Base-by-base conservation (phyloP, 1,140 invertebrate genomes). In the Centruroides vittatus region DNA sequence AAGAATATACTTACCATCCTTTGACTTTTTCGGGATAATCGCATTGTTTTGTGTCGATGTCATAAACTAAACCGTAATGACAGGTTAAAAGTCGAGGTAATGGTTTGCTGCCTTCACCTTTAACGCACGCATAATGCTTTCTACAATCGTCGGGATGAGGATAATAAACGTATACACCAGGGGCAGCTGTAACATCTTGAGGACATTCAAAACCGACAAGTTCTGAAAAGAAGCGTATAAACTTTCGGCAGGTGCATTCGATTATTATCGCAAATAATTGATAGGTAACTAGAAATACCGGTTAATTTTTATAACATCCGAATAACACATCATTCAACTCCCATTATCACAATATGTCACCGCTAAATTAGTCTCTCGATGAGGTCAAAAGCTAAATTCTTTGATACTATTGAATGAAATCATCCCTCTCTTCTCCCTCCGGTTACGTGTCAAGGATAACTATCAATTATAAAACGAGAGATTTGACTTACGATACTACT, bases 21-120 rank as follows among this genome's bases (percentile, higher is more conserved):
- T 84, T 82, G 49, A 86, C 82, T 53, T 86, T 76, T 65, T 89
- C 85, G 0, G 84, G 82, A 52, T 90, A 86, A 70, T 90, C 82
- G 68, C 90, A 94, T 55, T 86, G 85, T 3, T 91, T 76, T 65
- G 82, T 83, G 53, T 83, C 78, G 62, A 88, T 85, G 67, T 93
- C 86, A 67, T 93, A 87, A n/a, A 90, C 82, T 73, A 88, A 87
- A 65, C 83, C 86, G 62, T 92, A 86, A 23, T 85, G 88, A 69
- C 91, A 93, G 50, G 84, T 81, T 65, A 91, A 85, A 50, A 93
- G 77, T 64, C 91, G 80, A 1, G 91, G 89, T 59, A 81, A 80
- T 57, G 61, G 48, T 9, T 11, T 4, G 0, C 59, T 65, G 12
- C 60, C 63, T 3, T 58, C 59, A 48, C 66, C 67, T 46, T 61